Evolutionary conservation across 2,888 invertebrate species (phyloP), one percentile per base, ranked within the genome.

Genomic region (Drosophila mercatorum): DNA sequence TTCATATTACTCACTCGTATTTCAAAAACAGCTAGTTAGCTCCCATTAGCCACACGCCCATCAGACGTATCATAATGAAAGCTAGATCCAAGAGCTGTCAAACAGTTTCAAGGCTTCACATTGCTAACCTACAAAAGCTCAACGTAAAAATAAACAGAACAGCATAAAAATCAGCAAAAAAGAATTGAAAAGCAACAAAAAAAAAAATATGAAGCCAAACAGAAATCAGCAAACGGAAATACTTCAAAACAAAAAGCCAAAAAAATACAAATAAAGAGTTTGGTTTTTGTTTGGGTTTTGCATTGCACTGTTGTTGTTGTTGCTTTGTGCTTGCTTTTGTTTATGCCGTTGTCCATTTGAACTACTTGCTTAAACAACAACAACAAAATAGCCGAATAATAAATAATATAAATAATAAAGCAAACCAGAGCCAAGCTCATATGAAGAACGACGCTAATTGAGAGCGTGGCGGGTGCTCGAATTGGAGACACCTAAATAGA

Each of bases 121-220:
- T 83, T 86, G 81, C 83, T 85, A 88, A 85, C 85, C 85, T 73
- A 85, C 86, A 86, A 83, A 88, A 72, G 52, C 59, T 36, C 22
- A 57, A 43, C 63, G 65, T 71, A 49, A 79, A 80, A 79, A 76
- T 73, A 84, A 82, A 82, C 84, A 84, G 73, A 83, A 86, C 81
- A 77, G 72, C 65, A 68, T 41, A 56, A 65, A 80, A 78, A 70
- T 60, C 57, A 66, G 52, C 28, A 52, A 70, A 69, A 70, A 66
- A 56, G 38, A 70, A 68, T 41, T 67, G 69, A 74, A 77, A 65
- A 22, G 26, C 22, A 38, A 66, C 57, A 46, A 2, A 26, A 26
- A 46, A 59, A 31, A 31, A 49, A 49, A 71, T 52, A 58, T 60
- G 52, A 68, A 71, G 60, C 58, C 68, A 63, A 46, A 63, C 52